These are phyloP conservation scores for Procambarus clarkii DNA, from an alignment of 1,140 invertebrate species.

Conservation along the genomic window DNA sequence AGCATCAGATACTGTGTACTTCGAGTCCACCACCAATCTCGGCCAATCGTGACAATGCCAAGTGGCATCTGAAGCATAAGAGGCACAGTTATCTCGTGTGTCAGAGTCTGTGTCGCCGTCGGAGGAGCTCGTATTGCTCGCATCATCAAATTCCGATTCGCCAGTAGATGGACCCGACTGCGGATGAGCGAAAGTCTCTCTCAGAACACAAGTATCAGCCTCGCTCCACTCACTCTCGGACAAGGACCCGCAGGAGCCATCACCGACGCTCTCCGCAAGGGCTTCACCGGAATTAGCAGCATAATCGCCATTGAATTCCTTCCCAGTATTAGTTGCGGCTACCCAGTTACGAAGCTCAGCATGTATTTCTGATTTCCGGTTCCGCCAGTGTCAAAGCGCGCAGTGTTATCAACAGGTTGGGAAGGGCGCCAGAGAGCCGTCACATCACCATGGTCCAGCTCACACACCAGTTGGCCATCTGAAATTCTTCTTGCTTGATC, in stretches of 20 bases:
- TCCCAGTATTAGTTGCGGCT: neutral
- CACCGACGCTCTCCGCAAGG: neutral
- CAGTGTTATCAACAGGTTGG: neutral
- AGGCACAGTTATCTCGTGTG: neutral
- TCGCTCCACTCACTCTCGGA: slow-evolving; percentile 51
- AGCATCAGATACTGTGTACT: neutral
- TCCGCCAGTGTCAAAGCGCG: neutral
- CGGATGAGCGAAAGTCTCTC: neutral
- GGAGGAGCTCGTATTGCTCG: neutral
- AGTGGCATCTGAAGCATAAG: neutral
- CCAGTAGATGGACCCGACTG: neutral
- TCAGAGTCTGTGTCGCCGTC: neutral
- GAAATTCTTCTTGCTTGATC: neutral
- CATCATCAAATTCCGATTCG: neutral
- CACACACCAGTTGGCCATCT: slow-evolving; percentile 3
- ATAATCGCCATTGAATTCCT: neutral
- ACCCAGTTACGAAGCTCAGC: neutral
- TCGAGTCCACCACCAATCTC: neutral
- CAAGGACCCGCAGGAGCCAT: neutral
- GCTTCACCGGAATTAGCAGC: neutral
- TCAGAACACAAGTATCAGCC: slow-evolving; percentile 47
- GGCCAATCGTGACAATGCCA: neutral
- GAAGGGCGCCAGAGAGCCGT: neutral
- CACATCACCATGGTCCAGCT: neutral
- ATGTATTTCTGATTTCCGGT: slow-evolving; percentile 17